Conservation (phyloP, 2,888 invertebrate genomes). For the Abrostola triplasia region DNA sequence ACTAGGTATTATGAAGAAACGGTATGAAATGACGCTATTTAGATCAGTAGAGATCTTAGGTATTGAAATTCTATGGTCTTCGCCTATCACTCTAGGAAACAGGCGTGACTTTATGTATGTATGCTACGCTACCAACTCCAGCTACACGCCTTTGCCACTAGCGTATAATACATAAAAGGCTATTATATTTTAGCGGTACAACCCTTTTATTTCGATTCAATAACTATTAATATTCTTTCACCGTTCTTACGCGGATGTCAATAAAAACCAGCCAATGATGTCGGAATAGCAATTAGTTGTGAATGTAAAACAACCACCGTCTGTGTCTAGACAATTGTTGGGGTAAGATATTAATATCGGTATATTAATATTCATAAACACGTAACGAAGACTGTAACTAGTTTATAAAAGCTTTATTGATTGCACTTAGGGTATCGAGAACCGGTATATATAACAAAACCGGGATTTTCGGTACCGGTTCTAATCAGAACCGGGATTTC, state of each 20-base stretch:
- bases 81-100: too few relatives aligned
- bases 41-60: too few relatives aligned
- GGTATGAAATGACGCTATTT: too few relatives aligned
- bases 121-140: background rate
- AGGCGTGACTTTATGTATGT: too few relatives aligned
- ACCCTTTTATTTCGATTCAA: constrained; percentile 36
- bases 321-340: constrained; percentile 7
- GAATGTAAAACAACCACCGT: constrained; percentile 27
- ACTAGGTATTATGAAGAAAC: too few relatives aligned
- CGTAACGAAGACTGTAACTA: background rate
- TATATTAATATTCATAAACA: background rate
- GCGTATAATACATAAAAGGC: constrained; percentile 26
- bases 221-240: constrained; percentile 45
- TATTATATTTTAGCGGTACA: constrained; percentile 29
- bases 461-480: too few relatives aligned
- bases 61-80: too few relatives aligned
- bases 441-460: too few relatives aligned
- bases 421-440: too few relatives aligned
- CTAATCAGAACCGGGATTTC: too few relatives aligned
- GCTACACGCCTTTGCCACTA: background rate
- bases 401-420: too few relatives aligned
- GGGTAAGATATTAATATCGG: background rate
- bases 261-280: constrained; percentile 47
- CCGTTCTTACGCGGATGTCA: constrained; percentile 43
- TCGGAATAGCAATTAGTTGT: constrained; percentile 45